Evolutionary conservation across 1,140 invertebrate genomes (phyloP).

Genomic region (Danaus melanippus): DNA sequence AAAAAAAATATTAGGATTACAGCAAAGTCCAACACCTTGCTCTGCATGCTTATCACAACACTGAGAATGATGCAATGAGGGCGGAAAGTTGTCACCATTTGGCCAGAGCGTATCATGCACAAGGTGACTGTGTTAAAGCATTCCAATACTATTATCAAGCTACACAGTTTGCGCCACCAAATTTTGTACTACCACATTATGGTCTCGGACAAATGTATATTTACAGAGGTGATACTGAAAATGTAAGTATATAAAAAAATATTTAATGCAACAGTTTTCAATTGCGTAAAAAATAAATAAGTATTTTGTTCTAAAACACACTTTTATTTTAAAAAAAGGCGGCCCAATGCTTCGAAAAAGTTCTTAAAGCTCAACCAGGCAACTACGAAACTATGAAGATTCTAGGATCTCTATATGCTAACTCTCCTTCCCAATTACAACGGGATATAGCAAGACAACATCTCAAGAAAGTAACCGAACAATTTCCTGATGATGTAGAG

Average conservation of each 20-base stretch:
- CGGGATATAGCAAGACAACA: constrained; percentile 93
- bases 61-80: constrained; percentile 98
- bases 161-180: constrained; percentile 95
- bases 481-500: constrained; percentile 98
- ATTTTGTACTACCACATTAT: constrained; percentile 97
- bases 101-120: constrained; percentile 95
- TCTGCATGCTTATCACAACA: constrained; percentile 97
- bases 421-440: constrained; percentile 90
- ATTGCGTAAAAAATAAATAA: too few species aligned
- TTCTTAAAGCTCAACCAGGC: constrained; percentile 95
- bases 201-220: constrained; percentile 99
- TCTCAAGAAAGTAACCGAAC: constrained; percentile 94
- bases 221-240: constrained; percentile 96
- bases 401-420: constrained; percentile 96
- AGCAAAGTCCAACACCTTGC: constrained; percentile 97
- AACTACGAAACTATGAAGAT: constrained; percentile 99
- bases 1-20: constrained; percentile 79
- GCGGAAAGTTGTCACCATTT: constrained; percentile 99
- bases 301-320: constrained; percentile 9
- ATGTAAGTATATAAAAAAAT: constrained; percentile 76
- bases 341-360: constrained; percentile 98
- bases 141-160: constrained; percentile 99
- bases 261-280: too few species aligned
- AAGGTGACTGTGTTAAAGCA: constrained; percentile 96
- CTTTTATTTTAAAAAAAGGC: constrained; percentile 76